phyloP scores from a whole-genome alignment of 2,113 vertebrate species.

The Strix aluco region DNA sequence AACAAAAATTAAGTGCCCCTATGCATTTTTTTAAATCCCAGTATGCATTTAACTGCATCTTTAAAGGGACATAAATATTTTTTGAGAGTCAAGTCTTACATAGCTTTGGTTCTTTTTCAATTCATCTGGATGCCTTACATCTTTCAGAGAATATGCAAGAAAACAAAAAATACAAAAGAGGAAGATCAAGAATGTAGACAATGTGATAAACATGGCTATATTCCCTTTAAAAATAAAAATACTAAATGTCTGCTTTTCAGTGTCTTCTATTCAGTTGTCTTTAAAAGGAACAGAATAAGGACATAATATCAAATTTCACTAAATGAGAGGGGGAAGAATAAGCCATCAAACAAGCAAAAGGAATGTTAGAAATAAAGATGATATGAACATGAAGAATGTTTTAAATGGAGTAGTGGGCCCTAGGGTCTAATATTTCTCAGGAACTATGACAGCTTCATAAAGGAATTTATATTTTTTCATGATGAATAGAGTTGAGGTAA shows the following conservation, averaged over 20 bases:
- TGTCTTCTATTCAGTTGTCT: neutral
- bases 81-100: neutral
- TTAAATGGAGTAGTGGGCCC: neutral
- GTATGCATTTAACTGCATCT: neutral
- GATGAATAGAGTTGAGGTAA: neutral
- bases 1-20: neutral
- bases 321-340: neutral
- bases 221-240: neutral
- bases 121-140: neutral
- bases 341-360: conserved; percentile 6
- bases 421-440: conserved; percentile 30
- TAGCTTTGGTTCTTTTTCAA: neutral
- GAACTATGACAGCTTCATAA: conserved; percentile 4
- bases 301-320: neutral
- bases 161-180: neutral
- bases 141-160: neutral
- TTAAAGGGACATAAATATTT: neutral
- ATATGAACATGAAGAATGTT: neutral
- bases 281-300: neutral
- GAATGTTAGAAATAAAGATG: neutral
- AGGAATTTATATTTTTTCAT: neutral
- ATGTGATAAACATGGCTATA: neutral
- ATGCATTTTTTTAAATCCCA: neutral
- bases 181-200: neutral
- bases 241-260: neutral